Evolutionary conservation across 1,140 invertebrate genomes (phyloP).

Genomic region (Dolichoris vasculosae): DNA sequence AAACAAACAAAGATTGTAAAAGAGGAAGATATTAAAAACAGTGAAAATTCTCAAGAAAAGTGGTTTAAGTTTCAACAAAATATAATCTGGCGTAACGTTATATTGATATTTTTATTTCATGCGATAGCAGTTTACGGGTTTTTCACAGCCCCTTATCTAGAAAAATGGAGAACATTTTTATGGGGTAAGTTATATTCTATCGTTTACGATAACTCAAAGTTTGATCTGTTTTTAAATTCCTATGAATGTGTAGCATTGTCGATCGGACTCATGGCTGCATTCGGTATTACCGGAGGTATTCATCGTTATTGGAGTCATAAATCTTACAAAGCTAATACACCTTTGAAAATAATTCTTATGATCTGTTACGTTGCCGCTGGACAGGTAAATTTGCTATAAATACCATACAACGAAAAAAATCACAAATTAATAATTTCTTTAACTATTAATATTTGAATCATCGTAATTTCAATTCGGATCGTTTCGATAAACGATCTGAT

Average conservation of each 20-base stretch:
- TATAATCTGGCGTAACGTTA: constrained; percentile 51
- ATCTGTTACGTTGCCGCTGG: constrained; percentile 82
- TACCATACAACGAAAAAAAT: no score
- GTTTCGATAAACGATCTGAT: no score
- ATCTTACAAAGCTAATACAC: constrained; percentile 86
- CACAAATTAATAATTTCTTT: no score
- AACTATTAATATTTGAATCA: no score
- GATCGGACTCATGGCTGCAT: constrained; percentile 75
- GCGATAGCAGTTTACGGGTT: constrained; percentile 26
- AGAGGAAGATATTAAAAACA: background rate
- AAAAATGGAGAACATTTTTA: constrained; percentile 20
- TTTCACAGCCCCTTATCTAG: constrained; percentile 26
- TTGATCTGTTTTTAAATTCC: background rate
- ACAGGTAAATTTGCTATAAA: constrained; percentile 76
- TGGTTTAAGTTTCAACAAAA: constrained; percentile 10
- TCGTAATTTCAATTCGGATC: no score
- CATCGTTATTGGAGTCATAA: constrained; percentile 90
- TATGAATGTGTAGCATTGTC: constrained; percentile 66
- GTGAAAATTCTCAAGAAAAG: background rate
- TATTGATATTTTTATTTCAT: constrained; percentile 47
- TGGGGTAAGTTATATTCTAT: constrained; percentile 26
- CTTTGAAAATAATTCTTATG: constrained; percentile 82
- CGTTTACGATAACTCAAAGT: background rate
- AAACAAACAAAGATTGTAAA: background rate
- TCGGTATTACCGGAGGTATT: constrained; percentile 87